Conservation (phyloP, 2,888 invertebrate species). For the Tryphoninae sp. region DNA sequence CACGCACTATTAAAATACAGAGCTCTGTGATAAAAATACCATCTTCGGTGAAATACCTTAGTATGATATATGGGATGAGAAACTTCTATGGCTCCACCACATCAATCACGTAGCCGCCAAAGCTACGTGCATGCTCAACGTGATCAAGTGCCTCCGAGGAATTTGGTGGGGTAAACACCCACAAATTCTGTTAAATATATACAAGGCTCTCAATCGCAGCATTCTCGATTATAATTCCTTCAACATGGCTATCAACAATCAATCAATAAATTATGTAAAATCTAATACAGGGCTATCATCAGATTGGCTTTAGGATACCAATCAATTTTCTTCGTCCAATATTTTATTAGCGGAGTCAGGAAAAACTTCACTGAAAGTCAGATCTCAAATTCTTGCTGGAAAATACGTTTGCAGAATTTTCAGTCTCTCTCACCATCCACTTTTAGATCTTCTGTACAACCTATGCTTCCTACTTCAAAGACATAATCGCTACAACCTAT, state of each 20-base stretch:
- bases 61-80: too few relatives aligned
- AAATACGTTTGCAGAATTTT: neutral
- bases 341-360: neutral
- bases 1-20: too few relatives aligned
- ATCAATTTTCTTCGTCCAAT: neutral
- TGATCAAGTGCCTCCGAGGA: too few relatives aligned
- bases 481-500: neutral
- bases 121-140: too few relatives aligned
- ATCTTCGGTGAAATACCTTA: too few relatives aligned
- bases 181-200: too few relatives aligned
- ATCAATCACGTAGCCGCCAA: too few relatives aligned
- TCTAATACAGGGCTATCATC: constrained; percentile 21
- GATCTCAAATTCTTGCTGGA: neutral
- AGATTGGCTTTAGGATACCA: neutral
- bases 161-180: too few relatives aligned
- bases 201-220: constrained; percentile 17
- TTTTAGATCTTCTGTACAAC: neutral
- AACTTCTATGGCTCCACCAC: too few relatives aligned
- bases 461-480: neutral
- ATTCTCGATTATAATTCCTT: constrained; percentile 23
- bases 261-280: neutral
- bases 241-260: neutral
- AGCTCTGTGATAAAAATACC: too few relatives aligned
- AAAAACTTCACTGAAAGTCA: neutral
- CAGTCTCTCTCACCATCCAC: neutral